A percentile compares a stretch with the other conserved stretches of the same genome.
phyloP scores from a whole-genome alignment of 2,888 invertebrate species.

The Ametastegia equiseti region DNA sequence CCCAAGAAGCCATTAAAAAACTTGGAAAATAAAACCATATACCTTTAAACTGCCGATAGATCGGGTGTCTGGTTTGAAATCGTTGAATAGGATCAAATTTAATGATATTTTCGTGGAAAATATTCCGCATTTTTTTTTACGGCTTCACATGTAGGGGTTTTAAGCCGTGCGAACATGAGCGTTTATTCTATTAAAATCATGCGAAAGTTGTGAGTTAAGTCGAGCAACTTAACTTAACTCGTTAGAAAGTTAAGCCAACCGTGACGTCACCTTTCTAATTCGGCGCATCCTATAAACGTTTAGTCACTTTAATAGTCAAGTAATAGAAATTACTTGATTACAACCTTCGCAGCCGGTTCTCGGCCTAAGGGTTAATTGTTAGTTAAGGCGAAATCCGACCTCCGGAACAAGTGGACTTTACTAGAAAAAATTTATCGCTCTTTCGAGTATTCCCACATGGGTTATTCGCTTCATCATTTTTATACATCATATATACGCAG shows the following conservation, averaged over 20 bases:
- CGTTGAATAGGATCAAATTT: neutral
- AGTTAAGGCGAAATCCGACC: conserved; percentile 10
- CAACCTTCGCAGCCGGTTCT: neutral
- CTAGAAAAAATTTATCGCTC: neutral
- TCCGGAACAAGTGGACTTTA: neutral
- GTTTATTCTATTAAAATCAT: neutral
- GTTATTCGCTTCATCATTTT: neutral
- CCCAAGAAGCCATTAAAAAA: neutral
- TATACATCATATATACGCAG: too few species aligned
- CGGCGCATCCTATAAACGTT: conserved; percentile 21
- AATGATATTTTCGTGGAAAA: neutral
- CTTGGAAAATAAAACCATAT: neutral
- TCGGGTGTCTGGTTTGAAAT: neutral
- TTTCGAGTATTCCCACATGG: neutral
- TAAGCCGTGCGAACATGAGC: neutral
- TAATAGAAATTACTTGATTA: conserved; percentile 20
- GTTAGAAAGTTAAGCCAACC: conserved; percentile 4
- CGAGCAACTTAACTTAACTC: neutral
- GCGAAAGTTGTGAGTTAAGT: too few species aligned
- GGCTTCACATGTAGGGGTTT: neutral
- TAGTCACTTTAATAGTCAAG: conserved; percentile 25
- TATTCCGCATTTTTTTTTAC: neutral
- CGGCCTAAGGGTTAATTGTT: conserved; percentile 7
- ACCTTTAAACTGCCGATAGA: conserved; percentile 10
- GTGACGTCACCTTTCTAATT: conserved; percentile 25